These are phyloP conservation scores for Fissipunctia ypsillon DNA, from an alignment of 2,888 invertebrate genomes.

Conservation along the genomic window DNA sequence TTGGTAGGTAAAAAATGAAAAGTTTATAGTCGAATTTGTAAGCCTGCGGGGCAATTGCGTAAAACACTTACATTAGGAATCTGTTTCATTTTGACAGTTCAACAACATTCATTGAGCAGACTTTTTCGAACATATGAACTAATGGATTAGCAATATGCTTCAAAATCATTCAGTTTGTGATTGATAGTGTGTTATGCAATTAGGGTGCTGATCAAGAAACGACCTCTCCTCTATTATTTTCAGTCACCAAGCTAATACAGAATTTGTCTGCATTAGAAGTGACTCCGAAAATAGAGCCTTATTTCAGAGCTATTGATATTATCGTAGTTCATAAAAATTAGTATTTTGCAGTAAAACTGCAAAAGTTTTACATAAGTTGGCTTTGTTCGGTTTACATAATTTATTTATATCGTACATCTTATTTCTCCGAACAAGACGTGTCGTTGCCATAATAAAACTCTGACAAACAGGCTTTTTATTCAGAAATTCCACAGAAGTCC, in stretches of 20 bases:
- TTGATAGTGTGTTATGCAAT: no score
- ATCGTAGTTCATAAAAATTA: slow-evolving; percentile 1
- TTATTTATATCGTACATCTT: slow-evolving; percentile 56
- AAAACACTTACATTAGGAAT: no score
- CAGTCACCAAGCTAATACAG: no score
- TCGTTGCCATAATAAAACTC: slow-evolving; percentile 32
- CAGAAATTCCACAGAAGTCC: slow-evolving; percentile 35
- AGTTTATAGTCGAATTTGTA: background rate
- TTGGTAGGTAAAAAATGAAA: background rate
- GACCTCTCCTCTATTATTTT: background rate
- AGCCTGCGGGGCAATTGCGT: no score
- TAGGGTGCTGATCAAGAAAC: background rate
- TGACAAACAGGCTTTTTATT: slow-evolving; percentile 48
- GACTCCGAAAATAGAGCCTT: background rate
- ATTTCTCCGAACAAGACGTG: slow-evolving; percentile 50
- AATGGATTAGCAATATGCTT: no score
- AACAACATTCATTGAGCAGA: no score
- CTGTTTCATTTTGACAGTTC: no score
- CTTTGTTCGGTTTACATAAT: slow-evolving; percentile 49
- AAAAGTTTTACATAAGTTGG: slow-evolving; percentile 34
- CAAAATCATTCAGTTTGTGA: no score
- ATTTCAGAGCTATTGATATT: background rate
- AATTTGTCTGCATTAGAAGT: background rate
- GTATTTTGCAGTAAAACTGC: slow-evolving; percentile 23
- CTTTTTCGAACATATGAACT: no score